Percentiles rank a stretch among this genome's conserved stretches.
These are phyloP conservation scores for Cyrtodaria siliqua DNA, from an alignment of 2,888 invertebrate species.

Conservation along the genomic window DNA sequence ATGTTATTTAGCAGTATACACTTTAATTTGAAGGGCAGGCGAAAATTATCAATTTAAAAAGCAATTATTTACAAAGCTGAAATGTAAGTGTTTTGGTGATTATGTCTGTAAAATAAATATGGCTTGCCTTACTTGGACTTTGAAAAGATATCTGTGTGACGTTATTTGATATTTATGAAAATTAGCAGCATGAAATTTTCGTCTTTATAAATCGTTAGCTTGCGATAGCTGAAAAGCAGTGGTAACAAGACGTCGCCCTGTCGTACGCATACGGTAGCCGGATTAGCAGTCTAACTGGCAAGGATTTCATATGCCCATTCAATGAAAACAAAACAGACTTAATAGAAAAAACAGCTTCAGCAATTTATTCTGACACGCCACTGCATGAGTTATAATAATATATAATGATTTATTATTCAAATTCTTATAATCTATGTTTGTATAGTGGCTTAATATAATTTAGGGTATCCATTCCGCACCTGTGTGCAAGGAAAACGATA, in stretches of 20 bases:
- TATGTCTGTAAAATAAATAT: conserved; percentile 55
- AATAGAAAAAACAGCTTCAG: conserved; percentile 26
- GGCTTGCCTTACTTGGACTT: conserved; percentile 27
- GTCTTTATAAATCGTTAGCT: conserved; percentile 25
- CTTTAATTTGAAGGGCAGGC: conserved; percentile 15
- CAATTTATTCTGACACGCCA: conserved; percentile 41
- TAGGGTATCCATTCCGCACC: conserved; percentile 31
- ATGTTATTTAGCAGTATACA: conserved; percentile 19
- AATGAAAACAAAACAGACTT: conserved; percentile 29
- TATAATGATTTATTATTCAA: conserved; percentile 42
- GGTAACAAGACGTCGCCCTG: conserved; percentile 22
- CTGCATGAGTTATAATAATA: conserved; percentile 30
- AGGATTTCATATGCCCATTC: conserved; percentile 20
- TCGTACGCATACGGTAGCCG: conserved; percentile 35
- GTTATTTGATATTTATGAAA: conserved; percentile 59
- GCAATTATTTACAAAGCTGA: conserved; percentile 43
- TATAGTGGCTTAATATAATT: conserved; percentile 15
- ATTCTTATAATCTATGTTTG: conserved; percentile 31
- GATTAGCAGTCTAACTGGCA: conserved; percentile 24
- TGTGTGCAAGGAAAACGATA: conserved; percentile 29
- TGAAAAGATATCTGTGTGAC: conserved; percentile 39
- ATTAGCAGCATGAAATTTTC: conserved; percentile 51
- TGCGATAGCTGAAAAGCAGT: conserved; percentile 26
- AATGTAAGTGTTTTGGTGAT: conserved; percentile 26
- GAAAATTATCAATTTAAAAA: conserved; percentile 8